phyloP scores from a whole-genome alignment of 2,888 invertebrate species.

The Pandemis heparana region DNA sequence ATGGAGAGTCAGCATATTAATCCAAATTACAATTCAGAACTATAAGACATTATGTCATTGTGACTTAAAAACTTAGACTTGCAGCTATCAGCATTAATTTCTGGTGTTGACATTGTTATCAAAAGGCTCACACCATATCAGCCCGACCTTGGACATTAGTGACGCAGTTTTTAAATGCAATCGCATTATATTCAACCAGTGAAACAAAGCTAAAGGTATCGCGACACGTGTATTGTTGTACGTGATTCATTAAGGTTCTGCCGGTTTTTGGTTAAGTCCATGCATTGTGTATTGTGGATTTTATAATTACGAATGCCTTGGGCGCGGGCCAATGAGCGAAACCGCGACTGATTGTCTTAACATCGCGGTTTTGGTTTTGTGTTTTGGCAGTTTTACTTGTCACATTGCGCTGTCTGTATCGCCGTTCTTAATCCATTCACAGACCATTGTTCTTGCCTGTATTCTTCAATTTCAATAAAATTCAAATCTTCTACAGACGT shows the following conservation, averaged over 20 bases:
- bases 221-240: slow-evolving; percentile 81
- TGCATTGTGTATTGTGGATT: slow-evolving; percentile 76
- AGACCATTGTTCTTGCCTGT: slow-evolving; percentile 8
- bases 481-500: neutral
- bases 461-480: too few species aligned
- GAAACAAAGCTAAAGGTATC: slow-evolving; percentile 59
- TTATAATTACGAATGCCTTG: slow-evolving; percentile 66
- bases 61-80: neutral
- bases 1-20: neutral
- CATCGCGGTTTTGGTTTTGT: slow-evolving; percentile 42
- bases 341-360: slow-evolving; percentile 53
- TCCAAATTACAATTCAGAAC: neutral
- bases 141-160: slow-evolving; percentile 36
- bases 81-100: slow-evolving; percentile 32
- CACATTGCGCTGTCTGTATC: slow-evolving; percentile 24
- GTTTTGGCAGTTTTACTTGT: slow-evolving; percentile 43
- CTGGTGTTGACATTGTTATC: slow-evolving; percentile 43
- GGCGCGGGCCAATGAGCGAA: slow-evolving; percentile 69
- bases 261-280: slow-evolving; percentile 79
- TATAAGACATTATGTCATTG: neutral
- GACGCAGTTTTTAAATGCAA: slow-evolving; percentile 35
- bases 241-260: slow-evolving; percentile 80
- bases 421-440: slow-evolving; percentile 26
- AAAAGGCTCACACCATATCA: slow-evolving; percentile 36
- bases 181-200: slow-evolving; percentile 46